Evolutionary conservation across 2,888 invertebrate genomes (phyloP).

Genomic region (Tricholauxania praeusta): DNA sequence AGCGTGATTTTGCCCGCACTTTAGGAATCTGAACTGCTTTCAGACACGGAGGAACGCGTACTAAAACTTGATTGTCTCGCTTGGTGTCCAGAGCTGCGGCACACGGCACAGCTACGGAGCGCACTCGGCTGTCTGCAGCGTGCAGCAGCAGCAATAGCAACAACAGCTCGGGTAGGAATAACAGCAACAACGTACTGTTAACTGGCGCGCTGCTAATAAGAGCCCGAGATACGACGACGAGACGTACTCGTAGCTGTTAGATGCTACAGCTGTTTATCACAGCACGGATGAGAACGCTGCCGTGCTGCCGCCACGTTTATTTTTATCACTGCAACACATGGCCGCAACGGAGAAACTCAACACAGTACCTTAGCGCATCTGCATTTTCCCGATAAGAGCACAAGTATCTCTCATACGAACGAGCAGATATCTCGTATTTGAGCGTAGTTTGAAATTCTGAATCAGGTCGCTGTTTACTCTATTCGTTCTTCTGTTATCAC

Average conservation of each 20-base stretch:
- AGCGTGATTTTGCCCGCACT: conserved; percentile 48
- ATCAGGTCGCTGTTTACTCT: conserved; percentile 7
- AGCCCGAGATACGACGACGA: not conserved
- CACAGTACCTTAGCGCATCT: conserved; percentile 31
- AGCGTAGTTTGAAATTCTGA: not conserved
- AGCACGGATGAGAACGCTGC: not conserved
- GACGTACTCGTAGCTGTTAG: not conserved
- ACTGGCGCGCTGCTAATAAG: not conserved
- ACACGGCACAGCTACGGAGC: conserved; percentile 6
- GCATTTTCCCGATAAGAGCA: conserved; percentile 26
- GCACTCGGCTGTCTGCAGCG: conserved; percentile 1
- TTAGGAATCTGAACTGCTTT: conserved; percentile 62
- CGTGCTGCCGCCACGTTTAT: not conserved
- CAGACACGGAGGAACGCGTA: conserved; percentile 68
- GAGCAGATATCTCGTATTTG: too few species aligned
- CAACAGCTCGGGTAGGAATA: not conserved
- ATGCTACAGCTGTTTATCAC: conserved; percentile 15
- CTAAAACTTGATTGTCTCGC: conserved; percentile 62
- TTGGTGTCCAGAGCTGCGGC: conserved; percentile 47
- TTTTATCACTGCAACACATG: conserved; percentile 23
- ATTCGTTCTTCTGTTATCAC: conserved; percentile 7
- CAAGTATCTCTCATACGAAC: not conserved
- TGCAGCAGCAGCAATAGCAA: conserved; percentile 15
- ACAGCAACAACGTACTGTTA: conserved; percentile 25
- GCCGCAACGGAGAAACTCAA: not conserved